These are phyloP conservation scores for Bryconaethiops microstoma DNA, from an alignment of 2,797 vertebrate species.

Conservation along the genomic window DNA sequence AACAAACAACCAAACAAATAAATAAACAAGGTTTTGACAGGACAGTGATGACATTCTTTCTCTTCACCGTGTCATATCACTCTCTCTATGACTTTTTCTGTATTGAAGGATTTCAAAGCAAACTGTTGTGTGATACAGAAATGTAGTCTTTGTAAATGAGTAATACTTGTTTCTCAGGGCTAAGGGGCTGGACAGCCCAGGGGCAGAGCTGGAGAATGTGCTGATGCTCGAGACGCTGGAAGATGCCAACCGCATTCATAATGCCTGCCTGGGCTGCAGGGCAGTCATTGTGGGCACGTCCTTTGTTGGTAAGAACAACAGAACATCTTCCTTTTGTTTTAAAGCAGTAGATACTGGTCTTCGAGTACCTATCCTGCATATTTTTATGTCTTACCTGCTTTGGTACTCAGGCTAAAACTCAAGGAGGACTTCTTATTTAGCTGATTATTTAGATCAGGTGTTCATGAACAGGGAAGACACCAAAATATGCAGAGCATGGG, in stretches of 20 bases:
- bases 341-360: neutral
- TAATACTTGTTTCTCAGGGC: conserved; percentile 69
- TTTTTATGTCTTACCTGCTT: neutral
- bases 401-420: too few species aligned
- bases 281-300: conserved; percentile 82
- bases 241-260: conserved; percentile 78
- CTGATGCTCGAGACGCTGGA: conserved; percentile 78
- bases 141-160: conserved; percentile 1
- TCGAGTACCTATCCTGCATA: neutral
- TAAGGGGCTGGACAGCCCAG: conserved; percentile 72
- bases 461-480: too few species aligned
- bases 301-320: conserved; percentile 69
- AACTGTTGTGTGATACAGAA: neutral
- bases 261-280: conserved; percentile 69
- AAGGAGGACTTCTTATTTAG: neutral
- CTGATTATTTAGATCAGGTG: too few species aligned
- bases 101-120: neutral
- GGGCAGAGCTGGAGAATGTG: conserved; percentile 77
- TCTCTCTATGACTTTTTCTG: too few species aligned
- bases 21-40: too few species aligned
- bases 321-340: neutral
- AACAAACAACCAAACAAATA: too few species aligned
- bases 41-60: too few species aligned
- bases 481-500: too few species aligned
- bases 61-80: too few species aligned